Conservation (phyloP, 2,797 vertebrate genomes). For the Hippopotamyrus pictus region DNA sequence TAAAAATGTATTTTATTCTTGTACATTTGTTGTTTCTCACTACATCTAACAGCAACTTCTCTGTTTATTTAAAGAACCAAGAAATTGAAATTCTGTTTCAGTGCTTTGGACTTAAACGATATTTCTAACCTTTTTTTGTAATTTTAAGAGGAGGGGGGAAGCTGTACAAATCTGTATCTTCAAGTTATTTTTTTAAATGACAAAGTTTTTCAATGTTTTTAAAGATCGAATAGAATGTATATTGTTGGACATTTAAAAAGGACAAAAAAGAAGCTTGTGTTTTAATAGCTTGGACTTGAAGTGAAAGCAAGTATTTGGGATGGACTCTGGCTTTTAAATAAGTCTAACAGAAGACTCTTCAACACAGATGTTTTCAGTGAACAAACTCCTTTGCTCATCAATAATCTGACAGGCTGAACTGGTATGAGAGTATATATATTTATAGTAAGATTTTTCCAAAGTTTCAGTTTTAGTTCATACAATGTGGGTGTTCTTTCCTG, state of each 20-base stretch:
- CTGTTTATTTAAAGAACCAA: conserved; percentile 9
- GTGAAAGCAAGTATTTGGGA: conserved; percentile 35
- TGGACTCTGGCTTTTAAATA: conserved; percentile 33
- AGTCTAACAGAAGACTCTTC: conserved; percentile 36
- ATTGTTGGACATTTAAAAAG: conserved; percentile 44
- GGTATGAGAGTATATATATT: conserved; percentile 64
- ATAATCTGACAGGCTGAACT: conserved; percentile 50
- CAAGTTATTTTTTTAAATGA: conserved; percentile 70
- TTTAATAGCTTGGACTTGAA: conserved; percentile 32
- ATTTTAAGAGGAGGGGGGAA: conserved; percentile 44
- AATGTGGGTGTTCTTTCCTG: conserved; percentile 62
- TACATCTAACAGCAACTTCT: neutral
- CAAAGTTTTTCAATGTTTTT: conserved; percentile 66
- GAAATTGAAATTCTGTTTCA: conserved; percentile 15
- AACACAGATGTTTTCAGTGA: conserved; percentile 39
- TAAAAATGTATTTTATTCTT: conserved; percentile 8
- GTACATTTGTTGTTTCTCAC: conserved; percentile 6
- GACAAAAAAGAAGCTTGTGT: conserved; percentile 34
- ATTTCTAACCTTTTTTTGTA: conserved; percentile 54
- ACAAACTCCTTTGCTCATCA: conserved; percentile 54
- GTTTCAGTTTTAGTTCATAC: conserved; percentile 54
- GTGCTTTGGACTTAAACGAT: conserved; percentile 40
- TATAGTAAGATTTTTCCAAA: conserved; percentile 56
- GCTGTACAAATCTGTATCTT: conserved; percentile 59
- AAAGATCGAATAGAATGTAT: conserved; percentile 62